phyloP scores from a whole-genome alignment of 1,140 invertebrate genomes.

The Bombus haemorrhoidalis region DNA sequence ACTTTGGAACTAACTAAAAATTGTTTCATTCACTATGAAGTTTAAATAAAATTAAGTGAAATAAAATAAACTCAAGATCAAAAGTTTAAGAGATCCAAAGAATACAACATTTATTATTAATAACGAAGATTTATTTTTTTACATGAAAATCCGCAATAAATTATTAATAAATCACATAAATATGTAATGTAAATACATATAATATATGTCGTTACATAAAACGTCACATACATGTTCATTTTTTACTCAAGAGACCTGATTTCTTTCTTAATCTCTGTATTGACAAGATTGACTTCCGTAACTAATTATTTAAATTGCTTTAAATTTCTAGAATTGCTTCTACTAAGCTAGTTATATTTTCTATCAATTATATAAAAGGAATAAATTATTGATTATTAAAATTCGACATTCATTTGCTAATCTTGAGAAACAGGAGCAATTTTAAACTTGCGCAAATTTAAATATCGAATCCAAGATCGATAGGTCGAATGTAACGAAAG shows the following conservation, averaged over 20 bases:
- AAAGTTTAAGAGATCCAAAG: too few species aligned
- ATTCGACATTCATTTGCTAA: neutral
- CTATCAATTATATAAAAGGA: neutral
- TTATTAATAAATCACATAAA: neutral
- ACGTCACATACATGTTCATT: neutral
- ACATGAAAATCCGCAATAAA: too few species aligned
- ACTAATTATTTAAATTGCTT: neutral
- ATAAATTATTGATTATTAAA: neutral
- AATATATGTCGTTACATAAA: neutral
- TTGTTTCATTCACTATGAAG: neutral
- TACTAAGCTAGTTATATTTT: neutral
- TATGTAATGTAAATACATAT: neutral
- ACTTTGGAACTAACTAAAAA: neutral
- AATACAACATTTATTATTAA: too few species aligned
- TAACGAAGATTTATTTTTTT: too few species aligned
- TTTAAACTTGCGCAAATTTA: neutral
- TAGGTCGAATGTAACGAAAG: neutral
- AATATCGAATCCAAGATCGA: conserved; percentile 24
- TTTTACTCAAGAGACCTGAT: neutral
- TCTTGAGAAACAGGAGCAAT: neutral
- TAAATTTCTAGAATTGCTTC: neutral
- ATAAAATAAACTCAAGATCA: too few species aligned
- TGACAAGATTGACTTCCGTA: neutral
- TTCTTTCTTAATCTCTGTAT: neutral
- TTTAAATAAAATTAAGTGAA: neutral